A percentile compares a stretch with the other conserved stretches of the same genome.
These are phyloP conservation scores for Tonatia bakeri DNA, from an alignment of 2,113 vertebrate species.

Conservation along the genomic window DNA sequence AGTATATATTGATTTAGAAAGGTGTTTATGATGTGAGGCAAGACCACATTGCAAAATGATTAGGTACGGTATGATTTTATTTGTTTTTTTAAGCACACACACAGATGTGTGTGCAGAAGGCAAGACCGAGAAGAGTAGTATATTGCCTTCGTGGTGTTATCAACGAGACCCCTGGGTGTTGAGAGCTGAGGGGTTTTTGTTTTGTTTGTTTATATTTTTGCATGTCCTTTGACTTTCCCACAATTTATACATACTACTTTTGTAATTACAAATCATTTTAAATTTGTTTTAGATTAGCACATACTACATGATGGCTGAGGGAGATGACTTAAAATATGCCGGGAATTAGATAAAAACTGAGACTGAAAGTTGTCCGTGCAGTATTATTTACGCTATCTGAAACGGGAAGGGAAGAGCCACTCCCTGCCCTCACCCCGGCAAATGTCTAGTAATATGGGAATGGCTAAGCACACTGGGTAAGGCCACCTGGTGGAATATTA, in stretches of 20 bases:
- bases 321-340: background rate
- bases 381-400: background rate
- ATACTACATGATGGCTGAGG: background rate
- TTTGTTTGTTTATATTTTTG: background rate
- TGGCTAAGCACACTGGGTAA: background rate
- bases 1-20: slow-evolving; percentile 2
- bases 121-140: background rate
- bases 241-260: background rate
- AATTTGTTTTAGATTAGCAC: background rate
- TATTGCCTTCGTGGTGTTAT: background rate
- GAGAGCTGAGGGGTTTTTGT: background rate
- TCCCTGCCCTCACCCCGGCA: too few species aligned
- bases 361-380: background rate
- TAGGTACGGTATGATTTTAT: background rate
- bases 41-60: background rate
- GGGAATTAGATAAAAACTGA: slow-evolving; percentile 10
- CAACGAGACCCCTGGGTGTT: background rate
- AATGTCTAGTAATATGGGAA: background rate
- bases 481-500: background rate
- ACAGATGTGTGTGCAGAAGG: background rate
- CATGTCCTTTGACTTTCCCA: background rate
- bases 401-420: background rate
- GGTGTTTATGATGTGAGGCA: background rate
- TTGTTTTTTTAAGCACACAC: background rate
- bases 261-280: background rate